phyloP scores from a whole-genome alignment of 2,797 vertebrate species.

The Molothrus aeneus region DNA sequence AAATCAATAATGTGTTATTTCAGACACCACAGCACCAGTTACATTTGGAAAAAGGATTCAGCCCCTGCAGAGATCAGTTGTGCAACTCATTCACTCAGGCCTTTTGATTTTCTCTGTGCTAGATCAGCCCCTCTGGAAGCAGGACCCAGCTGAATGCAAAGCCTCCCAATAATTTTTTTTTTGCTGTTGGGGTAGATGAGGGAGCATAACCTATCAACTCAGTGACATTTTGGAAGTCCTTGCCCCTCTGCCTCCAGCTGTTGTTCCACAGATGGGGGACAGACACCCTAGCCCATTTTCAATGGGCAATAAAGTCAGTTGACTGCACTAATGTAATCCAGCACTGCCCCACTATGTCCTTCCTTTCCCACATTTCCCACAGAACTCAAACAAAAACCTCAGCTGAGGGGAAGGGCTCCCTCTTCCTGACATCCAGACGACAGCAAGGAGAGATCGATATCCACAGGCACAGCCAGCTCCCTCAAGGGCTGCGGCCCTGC shows the following conservation, averaged over 20 bases:
- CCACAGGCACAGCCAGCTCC: neutral
- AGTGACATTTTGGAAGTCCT: neutral
- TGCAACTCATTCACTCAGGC: neutral
- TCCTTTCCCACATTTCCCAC: neutral
- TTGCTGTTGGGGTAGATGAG: neutral
- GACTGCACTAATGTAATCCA: neutral
- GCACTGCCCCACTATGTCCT: neutral
- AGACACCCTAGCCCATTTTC: neutral
- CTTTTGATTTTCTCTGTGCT: neutral
- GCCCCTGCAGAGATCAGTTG: neutral
- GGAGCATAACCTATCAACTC: neutral
- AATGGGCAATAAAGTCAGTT: neutral
- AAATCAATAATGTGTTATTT: neutral
- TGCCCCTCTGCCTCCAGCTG: neutral
- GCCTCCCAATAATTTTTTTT: neutral
- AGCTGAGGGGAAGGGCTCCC: neutral
- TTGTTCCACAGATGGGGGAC: neutral
- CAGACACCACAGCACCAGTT: neutral
- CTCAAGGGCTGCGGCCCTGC: fast-evolving
- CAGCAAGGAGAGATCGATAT: neutral
- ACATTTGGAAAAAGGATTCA: neutral
- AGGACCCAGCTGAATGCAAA: neutral
- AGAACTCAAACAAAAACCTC: neutral
- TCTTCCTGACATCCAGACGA: fast-evolving
- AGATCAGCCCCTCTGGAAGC: neutral